These are phyloP conservation scores for Pentalonia nigronervosa DNA, from an alignment of 1,140 invertebrate species.

Conservation along the genomic window DNA sequence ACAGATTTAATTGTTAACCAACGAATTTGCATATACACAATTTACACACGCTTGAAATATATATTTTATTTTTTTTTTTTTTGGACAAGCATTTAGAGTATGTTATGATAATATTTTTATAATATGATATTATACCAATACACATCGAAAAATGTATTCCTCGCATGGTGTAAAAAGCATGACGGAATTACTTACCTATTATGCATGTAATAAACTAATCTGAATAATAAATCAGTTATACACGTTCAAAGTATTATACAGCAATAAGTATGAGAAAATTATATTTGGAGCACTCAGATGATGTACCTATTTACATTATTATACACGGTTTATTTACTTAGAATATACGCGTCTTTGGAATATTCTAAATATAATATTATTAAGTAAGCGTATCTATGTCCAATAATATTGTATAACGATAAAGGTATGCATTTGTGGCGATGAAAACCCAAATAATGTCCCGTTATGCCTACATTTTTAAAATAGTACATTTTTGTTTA, in stretches of 20 bases:
- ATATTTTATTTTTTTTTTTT: background rate
- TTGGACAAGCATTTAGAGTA: background rate
- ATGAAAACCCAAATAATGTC: no score
- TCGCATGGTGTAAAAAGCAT: background rate
- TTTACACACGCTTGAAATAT: background rate
- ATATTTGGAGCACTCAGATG: no score
- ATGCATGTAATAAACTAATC: background rate
- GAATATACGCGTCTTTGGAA: background rate
- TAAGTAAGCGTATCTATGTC: background rate
- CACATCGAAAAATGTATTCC: background rate
- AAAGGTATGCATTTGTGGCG: no score
- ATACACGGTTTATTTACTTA: background rate
- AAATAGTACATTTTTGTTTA: background rate
- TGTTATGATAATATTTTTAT: background rate
- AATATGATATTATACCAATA: background rate
- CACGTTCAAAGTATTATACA: background rate
- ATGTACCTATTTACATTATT: no score
- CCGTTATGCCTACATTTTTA: background rate
- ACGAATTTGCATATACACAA: background rate
- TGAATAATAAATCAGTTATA: background rate
- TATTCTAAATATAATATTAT: background rate
- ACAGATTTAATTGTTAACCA: background rate
- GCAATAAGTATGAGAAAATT: no score
- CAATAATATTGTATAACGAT: no score
- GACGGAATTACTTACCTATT: background rate